These are phyloP conservation scores for Agrotis segetum DNA, from an alignment of 2,888 invertebrate genomes.

Conservation along the genomic window DNA sequence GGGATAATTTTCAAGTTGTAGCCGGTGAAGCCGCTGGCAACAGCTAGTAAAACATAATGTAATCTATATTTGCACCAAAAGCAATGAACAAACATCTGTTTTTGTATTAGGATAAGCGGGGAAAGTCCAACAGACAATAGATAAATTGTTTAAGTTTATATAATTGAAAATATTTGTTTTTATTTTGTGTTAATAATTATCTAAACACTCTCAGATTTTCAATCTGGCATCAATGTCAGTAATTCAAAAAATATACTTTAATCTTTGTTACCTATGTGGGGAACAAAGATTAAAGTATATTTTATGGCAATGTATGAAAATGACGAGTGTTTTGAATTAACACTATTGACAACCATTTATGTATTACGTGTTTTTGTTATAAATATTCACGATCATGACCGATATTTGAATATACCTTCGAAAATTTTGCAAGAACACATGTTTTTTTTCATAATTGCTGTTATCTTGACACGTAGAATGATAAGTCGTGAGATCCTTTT, in stretches of 20 bases:
- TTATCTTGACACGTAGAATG: slow-evolving; percentile 20
- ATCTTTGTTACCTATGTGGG: no score
- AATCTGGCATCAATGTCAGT: not conserved
- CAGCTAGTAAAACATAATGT: no score
- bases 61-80: not conserved
- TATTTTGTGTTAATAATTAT: not conserved
- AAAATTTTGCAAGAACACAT: not conserved
- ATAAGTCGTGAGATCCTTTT: slow-evolving; percentile 29
- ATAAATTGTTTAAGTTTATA: not conserved
- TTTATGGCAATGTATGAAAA: not conserved
- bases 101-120: not conserved
- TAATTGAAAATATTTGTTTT: not conserved
- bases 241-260: not conserved
- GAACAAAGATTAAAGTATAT: no score
- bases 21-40: no score
- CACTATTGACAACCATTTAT: not conserved
- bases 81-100: not conserved
- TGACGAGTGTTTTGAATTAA: no score
- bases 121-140: not conserved
- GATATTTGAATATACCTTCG: not conserved
- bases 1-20: no score
- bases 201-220: not conserved
- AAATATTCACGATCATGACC: not conserved
- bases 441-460: not conserved
- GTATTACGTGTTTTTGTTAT: not conserved